Conservation (phyloP, 2,888 invertebrate species). For the Cremastinae sp. region DNA sequence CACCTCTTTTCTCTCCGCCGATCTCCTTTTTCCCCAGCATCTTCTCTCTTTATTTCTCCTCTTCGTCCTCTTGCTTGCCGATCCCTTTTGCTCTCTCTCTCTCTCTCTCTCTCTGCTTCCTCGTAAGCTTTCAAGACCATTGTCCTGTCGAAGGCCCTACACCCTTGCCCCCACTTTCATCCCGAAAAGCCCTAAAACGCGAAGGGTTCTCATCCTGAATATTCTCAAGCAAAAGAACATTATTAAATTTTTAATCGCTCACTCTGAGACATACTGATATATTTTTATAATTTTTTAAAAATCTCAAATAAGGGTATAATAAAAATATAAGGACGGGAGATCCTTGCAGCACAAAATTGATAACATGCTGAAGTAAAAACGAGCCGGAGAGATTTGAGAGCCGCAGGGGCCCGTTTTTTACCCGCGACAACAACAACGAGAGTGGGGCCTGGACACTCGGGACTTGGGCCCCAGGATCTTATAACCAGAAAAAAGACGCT, state of each 20-base stretch:
- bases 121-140: slow-evolving; percentile 63
- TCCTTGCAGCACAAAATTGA: too few relatives aligned
- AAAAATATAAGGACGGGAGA: not conserved
- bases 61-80: slow-evolving; percentile 33
- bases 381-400: slow-evolving; percentile 60
- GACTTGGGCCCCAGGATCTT: slow-evolving; percentile 33
- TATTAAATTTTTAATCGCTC: too few relatives aligned
- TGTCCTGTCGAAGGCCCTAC: slow-evolving; percentile 66
- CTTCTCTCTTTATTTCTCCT: slow-evolving; percentile 6
- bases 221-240: too few relatives aligned
- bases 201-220: slow-evolving; percentile 52
- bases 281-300: too few relatives aligned
- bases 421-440: slow-evolving; percentile 34
- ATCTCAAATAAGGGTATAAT: too few relatives aligned
- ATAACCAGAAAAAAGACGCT: slow-evolving; percentile 21
- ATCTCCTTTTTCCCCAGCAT: not conserved
- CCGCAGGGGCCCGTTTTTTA: slow-evolving; percentile 50
- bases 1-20: slow-evolving; percentile 52
- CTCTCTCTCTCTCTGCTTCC: not conserved
- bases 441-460: slow-evolving; percentile 49
- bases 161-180: slow-evolving; percentile 53
- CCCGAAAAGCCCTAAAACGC: slow-evolving; percentile 33
- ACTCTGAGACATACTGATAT: too few relatives aligned
- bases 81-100: slow-evolving; percentile 2
- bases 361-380: too few relatives aligned